Conservation (phyloP, 2,113 vertebrate species). For the Ceyx melanurus region DNA sequence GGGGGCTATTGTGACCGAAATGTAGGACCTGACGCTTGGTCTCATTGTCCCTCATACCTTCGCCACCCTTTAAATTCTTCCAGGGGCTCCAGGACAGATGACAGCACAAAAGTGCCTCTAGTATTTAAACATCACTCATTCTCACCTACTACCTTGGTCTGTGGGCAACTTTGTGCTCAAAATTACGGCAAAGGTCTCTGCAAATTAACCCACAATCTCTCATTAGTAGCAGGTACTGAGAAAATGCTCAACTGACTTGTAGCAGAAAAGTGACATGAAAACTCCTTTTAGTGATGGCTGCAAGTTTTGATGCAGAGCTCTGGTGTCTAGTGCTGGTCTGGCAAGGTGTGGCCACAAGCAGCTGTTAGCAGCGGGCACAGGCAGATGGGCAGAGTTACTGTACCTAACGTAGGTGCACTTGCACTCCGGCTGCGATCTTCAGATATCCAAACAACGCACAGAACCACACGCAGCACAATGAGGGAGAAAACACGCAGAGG, state of each 20-base stretch:
- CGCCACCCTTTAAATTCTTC: neutral
- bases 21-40: no score
- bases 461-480: constrained; percentile 79
- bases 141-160: neutral
- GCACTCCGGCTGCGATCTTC: constrained; percentile 96
- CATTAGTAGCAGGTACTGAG: constrained; percentile 48
- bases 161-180: neutral
- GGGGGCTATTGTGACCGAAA: no score
- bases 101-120: neutral
- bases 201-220: constrained; percentile 3
- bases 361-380: constrained; percentile 45
- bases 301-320: neutral
- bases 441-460: constrained; percentile 82
- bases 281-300: neutral
- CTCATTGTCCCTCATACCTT: neutral
- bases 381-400: constrained; percentile 80
- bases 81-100: neutral
- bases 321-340: neutral
- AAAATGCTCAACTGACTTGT: constrained; percentile 3
- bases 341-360: constrained; percentile 6
- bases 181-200: neutral
- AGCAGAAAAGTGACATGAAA: constrained; percentile 26
- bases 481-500: constrained; percentile 76
- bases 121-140: neutral
- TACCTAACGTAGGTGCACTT: constrained; percentile 94